Base-by-base conservation (phyloP, 92 coral and sea anemone species). In the Bergia puertoricense region DNA sequence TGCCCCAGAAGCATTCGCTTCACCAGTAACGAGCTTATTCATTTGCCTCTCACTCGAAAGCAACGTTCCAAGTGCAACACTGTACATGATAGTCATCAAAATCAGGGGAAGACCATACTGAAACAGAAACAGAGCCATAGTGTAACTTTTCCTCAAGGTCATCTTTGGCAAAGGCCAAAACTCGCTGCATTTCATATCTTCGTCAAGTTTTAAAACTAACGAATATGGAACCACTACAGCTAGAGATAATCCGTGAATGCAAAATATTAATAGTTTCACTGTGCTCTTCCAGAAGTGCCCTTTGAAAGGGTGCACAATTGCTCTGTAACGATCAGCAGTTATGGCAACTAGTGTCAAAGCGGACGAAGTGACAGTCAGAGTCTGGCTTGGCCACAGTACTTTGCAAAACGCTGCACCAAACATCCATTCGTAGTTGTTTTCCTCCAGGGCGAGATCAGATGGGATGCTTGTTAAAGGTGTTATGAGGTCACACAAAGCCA, bases 401-500 rank as follows among this genome's bases (percentile, higher is more conserved):
- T 88, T 90, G 76, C 98, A 95, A 87, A 92, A 59, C 5, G 81
- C 88, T 0, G 82, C 65, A 30, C 98, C 93, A 85, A 94, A 91
- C 59, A 81, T 82, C 98, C 98, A 95, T 41, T 54, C 65, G 76
- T 85, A 71, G 6, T 75, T 77, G 39, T 77, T 44, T 45, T 92
- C 93, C n/a, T 93, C 95, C 44, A 91, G 87, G 8, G 94, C 91
- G 41, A 94, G 74, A 62, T 95, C 98, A 56, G 94, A 86, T 0
- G 98, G 98, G n/a, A 95, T 91, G 88, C 96, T 95, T 72, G 92
- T 80, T 9, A 92, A 82, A 44, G 96, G 95, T 56, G 95, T 90
- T 67, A 89, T n/a, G 20, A 92, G 90, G 79, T 95, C 98, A 73
- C 98, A 95, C 14, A 92, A 23, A 13, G 98, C 96, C 46, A 95